Evolutionary conservation across 2,888 invertebrate species (phyloP).

Genomic region (Agapostemon virescens): DNA sequence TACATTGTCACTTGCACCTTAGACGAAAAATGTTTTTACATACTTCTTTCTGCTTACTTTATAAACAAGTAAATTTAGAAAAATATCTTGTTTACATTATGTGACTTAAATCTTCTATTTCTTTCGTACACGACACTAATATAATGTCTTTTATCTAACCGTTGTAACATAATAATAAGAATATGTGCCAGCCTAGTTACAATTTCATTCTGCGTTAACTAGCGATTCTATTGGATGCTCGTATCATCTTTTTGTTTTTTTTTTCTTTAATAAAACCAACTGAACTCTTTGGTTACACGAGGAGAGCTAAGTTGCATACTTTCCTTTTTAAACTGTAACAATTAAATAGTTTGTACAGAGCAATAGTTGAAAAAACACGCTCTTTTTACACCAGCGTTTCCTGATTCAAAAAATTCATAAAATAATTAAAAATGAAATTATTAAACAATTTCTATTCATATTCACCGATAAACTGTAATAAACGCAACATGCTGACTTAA

Average conservation of each 20-base stretch:
- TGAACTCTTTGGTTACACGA: constrained; percentile 61
- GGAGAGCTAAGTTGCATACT: constrained; percentile 56
- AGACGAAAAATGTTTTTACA: constrained; percentile 26
- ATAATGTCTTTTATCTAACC: constrained; percentile 54
- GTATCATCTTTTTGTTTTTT: constrained; percentile 35
- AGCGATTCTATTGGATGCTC: constrained; percentile 34
- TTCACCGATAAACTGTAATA: constrained; percentile 18
- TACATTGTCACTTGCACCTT: constrained; percentile 28
- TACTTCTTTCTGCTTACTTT: constrained; percentile 29
- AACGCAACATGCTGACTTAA: constrained; percentile 33
- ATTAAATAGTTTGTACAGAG: constrained; percentile 43
- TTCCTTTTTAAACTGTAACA: constrained; percentile 54
- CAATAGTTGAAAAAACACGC: constrained; percentile 31
- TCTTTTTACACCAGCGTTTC: constrained; percentile 8
- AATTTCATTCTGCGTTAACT: constrained; percentile 44
- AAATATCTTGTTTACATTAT: constrained; percentile 43
- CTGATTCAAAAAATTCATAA: constrained; percentile 5
- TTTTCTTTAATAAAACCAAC: constrained; percentile 47
- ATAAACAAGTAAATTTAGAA: constrained; percentile 49
- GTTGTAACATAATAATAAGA: constrained; percentile 49
- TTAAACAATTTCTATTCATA: constrained; percentile 4
- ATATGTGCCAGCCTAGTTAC: constrained; percentile 44
- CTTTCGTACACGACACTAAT: constrained; percentile 50
- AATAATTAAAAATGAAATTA: constrained; percentile 12
- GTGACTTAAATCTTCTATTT: constrained; percentile 38